Evolutionary conservation across 2,888 invertebrate species (phyloP).

Genomic region (Rutpela maculata): DNA sequence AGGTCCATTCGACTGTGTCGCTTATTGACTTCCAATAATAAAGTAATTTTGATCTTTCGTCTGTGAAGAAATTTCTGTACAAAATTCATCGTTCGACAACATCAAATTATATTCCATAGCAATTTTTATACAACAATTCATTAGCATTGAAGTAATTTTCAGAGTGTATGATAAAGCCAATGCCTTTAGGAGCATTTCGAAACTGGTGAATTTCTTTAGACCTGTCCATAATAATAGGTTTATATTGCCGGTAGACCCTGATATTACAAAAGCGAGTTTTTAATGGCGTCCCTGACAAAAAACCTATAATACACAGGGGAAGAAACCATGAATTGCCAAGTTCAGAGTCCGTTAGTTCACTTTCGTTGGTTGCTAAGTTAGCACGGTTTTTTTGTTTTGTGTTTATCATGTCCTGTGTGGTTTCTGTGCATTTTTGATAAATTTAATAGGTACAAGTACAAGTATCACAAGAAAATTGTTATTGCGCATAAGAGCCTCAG

Average conservation of each 20-base stretch:
- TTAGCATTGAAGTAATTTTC: conserved; percentile 42
- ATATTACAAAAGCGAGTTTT: conserved; percentile 72
- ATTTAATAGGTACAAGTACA: conserved; percentile 24
- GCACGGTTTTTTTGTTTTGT: conserved; percentile 57
- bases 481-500: conserved; percentile 16
- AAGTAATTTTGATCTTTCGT: conserved; percentile 53
- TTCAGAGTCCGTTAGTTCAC: conserved; percentile 67
- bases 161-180: conserved; percentile 22
- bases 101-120: conserved; percentile 44
- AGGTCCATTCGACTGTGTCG: conserved; percentile 49
- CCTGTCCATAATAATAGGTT: conserved; percentile 69
- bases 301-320: conserved; percentile 69
- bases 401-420: conserved; percentile 35
- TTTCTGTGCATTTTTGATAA: conserved; percentile 36
- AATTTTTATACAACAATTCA: conserved; percentile 43
- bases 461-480: conserved; percentile 27
- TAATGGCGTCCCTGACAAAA: conserved; percentile 73
- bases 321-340: conserved; percentile 63
- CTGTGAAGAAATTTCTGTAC: conserved; percentile 35
- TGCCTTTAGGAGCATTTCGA: conserved; percentile 35
- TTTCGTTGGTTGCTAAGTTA: conserved; percentile 66
- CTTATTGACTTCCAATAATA: conserved; percentile 55
- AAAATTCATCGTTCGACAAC: conserved; percentile 27
- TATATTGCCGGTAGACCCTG: conserved; percentile 65
- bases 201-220: conserved; percentile 47